These are phyloP conservation scores for Perca fluviatilis DNA, from an alignment of 2,113 vertebrate species.

Conservation along the genomic window DNA sequence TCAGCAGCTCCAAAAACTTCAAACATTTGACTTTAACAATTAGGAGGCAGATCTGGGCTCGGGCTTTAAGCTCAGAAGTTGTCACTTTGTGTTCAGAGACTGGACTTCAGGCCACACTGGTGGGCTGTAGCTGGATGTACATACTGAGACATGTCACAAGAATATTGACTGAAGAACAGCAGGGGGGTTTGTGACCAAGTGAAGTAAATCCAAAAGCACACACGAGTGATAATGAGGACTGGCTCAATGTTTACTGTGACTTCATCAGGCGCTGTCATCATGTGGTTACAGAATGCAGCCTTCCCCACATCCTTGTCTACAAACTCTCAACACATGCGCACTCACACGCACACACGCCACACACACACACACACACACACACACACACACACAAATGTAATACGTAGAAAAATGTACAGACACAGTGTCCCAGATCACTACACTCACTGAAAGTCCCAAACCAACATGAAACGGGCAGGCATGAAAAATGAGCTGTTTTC, in stretches of 20 bases:
- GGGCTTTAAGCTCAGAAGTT: constrained; percentile 46
- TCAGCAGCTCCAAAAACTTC: constrained; percentile 21
- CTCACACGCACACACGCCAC: constrained; percentile 1
- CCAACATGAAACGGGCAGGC: constrained; percentile 60
- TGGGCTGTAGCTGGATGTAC: constrained; percentile 35
- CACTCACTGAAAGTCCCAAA: constrained; percentile 51
- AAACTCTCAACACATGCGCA: constrained; percentile 47
- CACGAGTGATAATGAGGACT: constrained; percentile 76
- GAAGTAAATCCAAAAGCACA: constrained; percentile 70
- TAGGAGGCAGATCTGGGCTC: constrained; percentile 35
- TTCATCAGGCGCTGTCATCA: constrained; percentile 78
- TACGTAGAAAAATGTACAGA: constrained; percentile 41
- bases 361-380: constrained; percentile 10
- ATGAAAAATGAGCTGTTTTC: constrained; percentile 73
- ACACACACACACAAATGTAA: constrained; percentile 9
- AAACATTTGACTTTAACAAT: constrained; percentile 42
- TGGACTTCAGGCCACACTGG: constrained; percentile 33
- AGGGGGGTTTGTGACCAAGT: constrained; percentile 54
- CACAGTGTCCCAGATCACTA: constrained; percentile 48
- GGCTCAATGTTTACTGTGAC: constrained; percentile 77
- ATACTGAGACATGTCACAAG: constrained; percentile 45
- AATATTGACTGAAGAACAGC: constrained; percentile 62
- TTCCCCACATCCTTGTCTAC: constrained; percentile 66
- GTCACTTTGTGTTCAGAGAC: constrained; percentile 49
- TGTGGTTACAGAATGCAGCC: constrained; percentile 68